Evolutionary conservation across 2,113 vertebrate species (phyloP).

Genomic region (Paramormyrops kingsleyae): DNA sequence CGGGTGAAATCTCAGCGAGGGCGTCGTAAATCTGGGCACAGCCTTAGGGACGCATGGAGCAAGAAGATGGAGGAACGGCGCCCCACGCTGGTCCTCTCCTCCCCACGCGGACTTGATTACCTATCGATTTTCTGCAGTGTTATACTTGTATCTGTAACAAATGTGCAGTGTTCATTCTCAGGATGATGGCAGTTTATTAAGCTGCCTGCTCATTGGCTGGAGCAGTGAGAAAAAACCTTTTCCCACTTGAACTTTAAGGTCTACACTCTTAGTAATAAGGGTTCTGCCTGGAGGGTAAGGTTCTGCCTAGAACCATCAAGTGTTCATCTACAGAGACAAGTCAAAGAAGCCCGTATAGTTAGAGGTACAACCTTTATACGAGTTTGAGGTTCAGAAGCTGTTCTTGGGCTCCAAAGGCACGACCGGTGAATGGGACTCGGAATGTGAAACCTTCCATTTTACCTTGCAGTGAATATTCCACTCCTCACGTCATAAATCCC

Average conservation of each 20-base stretch:
- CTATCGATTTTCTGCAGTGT: conserved; percentile 36
- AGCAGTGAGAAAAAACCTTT: background rate
- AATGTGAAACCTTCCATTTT: background rate
- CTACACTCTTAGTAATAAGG: background rate
- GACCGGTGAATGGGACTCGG: background rate
- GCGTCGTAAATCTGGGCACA: background rate
- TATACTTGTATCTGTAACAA: conserved; percentile 37
- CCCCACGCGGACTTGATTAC: conserved; percentile 35
- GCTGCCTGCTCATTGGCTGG: background rate
- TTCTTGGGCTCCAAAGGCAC: background rate
- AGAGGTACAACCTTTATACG: background rate
- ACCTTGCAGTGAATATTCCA: background rate
- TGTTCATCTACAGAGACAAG: background rate
- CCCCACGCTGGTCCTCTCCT: background rate
- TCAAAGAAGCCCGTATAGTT: background rate
- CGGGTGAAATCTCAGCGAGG: background rate
- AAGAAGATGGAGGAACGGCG: background rate
- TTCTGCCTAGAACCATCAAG: background rate
- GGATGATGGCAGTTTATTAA: conserved; percentile 26
- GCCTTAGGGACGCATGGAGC: background rate
- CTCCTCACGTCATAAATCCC: background rate
- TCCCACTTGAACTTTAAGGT: background rate
- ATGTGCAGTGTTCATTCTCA: conserved; percentile 29
- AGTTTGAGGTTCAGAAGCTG: background rate
- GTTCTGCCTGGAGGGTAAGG: background rate